Evolutionary conservation across 2,888 invertebrate species (phyloP).

Genomic region (Cheilosia urbana): DNA sequence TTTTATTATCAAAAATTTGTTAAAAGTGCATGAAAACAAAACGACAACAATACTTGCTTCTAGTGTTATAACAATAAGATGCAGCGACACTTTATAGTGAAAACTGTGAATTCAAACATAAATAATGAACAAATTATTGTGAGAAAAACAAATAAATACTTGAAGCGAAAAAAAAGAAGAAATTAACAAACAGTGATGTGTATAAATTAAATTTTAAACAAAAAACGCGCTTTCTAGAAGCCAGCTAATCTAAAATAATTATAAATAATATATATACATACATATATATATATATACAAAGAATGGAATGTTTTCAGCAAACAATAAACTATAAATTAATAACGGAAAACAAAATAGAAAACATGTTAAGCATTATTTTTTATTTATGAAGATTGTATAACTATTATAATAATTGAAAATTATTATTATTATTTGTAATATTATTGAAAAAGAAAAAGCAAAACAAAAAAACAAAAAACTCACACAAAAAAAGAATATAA

Average conservation of each 20-base stretch:
- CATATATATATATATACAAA: constrained; percentile 60
- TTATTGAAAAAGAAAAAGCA: constrained; percentile 51
- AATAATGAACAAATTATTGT: constrained; percentile 76
- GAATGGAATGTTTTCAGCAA: constrained; percentile 62
- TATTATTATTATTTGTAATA: constrained; percentile 69
- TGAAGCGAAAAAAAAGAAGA: constrained; percentile 51
- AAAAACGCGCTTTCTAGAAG: constrained; percentile 72
- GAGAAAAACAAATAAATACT: constrained; percentile 60
- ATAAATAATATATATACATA: constrained; percentile 48
- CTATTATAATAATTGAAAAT: constrained; percentile 74
- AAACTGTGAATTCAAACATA: constrained; percentile 51
- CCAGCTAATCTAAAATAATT: constrained; percentile 72
- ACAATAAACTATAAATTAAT: constrained; percentile 69
- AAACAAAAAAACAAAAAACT: constrained; percentile 23
- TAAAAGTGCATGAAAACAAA: constrained; percentile 62
- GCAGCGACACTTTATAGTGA: constrained; percentile 24
- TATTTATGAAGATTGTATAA: constrained; percentile 69
- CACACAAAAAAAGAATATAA: constrained; percentile 65
- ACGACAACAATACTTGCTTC: constrained; percentile 58
- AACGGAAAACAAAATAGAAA: constrained; percentile 39
- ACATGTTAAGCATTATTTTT: constrained; percentile 72
- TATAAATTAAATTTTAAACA: constrained; percentile 72
- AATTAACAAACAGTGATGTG: constrained; percentile 68
- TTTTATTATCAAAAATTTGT: constrained; percentile 44
- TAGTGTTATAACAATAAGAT: constrained; percentile 59